Percentiles rank a stretch among this genome's conserved stretches.
These are phyloP conservation scores for Drosophila putrida DNA, from an alignment of 2,888 invertebrate genomes.

Conservation along the genomic window DNA sequence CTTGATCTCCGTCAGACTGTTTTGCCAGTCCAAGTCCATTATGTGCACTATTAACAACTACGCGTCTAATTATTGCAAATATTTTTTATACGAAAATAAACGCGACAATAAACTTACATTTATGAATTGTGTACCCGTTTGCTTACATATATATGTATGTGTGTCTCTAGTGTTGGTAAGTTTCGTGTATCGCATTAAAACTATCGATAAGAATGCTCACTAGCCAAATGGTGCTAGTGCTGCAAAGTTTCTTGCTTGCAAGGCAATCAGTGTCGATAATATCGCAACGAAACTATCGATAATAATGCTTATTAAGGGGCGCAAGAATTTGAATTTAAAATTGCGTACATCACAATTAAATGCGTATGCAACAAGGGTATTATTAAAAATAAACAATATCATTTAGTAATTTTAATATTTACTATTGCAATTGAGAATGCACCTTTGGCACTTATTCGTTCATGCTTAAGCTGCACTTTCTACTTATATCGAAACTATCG, in stretches of 20 bases:
- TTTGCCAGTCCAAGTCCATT: constrained; percentile 90
- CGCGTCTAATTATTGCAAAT: background rate
- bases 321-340: background rate
- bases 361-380: too few species aligned
- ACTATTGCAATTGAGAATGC: too few species aligned
- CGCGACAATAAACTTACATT: constrained; percentile 12
- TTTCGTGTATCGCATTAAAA: background rate
- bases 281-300: too few species aligned
- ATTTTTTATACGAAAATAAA: background rate
- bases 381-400: too few species aligned
- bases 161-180: constrained; percentile 32
- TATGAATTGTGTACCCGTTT: constrained; percentile 46
- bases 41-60: constrained; percentile 1
- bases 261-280: too few species aligned
- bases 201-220: background rate
- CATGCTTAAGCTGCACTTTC: too few species aligned
- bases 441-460: too few species aligned
- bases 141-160: constrained; percentile 38
- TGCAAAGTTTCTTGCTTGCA: too few species aligned
- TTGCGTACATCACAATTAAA: too few species aligned
- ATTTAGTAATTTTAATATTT: too few species aligned
- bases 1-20: constrained; percentile 89
- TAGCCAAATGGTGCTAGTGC: background rate
- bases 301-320: too few species aligned
- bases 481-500: too few species aligned